Percentiles rank a stretch among this genome's conserved stretches.
Evolutionary conservation across 1,140 invertebrate species (phyloP).

Genomic region (Cotesia vestalis): DNA sequence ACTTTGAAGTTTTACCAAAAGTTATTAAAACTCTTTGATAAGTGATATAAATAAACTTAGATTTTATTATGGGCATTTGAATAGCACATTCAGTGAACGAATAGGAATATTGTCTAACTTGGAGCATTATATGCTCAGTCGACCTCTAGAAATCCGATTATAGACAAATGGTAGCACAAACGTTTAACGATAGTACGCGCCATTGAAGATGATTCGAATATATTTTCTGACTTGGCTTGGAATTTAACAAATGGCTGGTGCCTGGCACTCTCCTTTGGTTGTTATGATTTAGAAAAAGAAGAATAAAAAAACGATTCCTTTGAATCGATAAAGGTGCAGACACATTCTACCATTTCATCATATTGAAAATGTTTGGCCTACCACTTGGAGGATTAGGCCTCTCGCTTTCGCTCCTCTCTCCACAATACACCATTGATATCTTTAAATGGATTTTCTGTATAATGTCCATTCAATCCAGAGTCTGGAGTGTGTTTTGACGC

Average conservation of each 20-base stretch:
- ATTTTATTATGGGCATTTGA: not conserved
- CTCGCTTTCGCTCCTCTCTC: conserved; percentile 31
- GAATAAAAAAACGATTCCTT: not conserved
- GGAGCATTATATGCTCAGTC: not conserved
- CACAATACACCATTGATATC: conserved; percentile 51
- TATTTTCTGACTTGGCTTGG: conserved; percentile 19
- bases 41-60: not conserved
- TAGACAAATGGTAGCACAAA: conserved; percentile 21
- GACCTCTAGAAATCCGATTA: conserved; percentile 28
- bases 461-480: conserved; percentile 29
- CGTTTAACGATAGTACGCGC: conserved; percentile 25
- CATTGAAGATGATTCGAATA: conserved; percentile 29
- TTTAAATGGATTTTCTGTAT: conserved; percentile 48
- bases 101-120: conserved; percentile 13
- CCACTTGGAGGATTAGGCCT: conserved; percentile 51
- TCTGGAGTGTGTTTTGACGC: conserved; percentile 55
- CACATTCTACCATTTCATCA: not conserved
- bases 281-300: not conserved
- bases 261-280: not conserved
- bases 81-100: not conserved
- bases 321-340: not conserved
- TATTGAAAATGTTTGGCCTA: conserved; percentile 41
- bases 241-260: conserved; percentile 14
- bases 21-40: no score
- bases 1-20: no score